phyloP scores from a whole-genome alignment of 2,888 invertebrate species.

The Allacma fusca region DNA sequence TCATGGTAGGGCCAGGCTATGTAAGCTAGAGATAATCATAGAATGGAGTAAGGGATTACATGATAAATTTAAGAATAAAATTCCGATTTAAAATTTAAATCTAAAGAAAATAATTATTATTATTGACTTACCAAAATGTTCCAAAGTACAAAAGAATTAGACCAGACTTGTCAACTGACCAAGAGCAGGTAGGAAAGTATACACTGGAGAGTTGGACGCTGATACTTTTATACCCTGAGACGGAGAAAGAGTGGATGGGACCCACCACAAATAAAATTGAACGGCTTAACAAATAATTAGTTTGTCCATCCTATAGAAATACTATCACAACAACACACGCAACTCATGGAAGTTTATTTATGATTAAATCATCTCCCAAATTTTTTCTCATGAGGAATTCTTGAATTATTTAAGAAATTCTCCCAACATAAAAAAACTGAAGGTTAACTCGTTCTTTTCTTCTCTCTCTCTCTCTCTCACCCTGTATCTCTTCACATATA shows the following conservation, averaged over 20 bases:
- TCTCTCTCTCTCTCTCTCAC: too few relatives aligned
- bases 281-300: not conserved
- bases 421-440: constrained; percentile 12
- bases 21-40: too few relatives aligned
- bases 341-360: not conserved
- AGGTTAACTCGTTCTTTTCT: constrained; percentile 23
- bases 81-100: not conserved
- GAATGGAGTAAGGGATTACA: not conserved
- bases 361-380: constrained; percentile 23
- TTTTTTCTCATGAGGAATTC: constrained; percentile 9
- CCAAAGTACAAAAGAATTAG: too few relatives aligned
- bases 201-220: not conserved
- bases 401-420: constrained; percentile 22
- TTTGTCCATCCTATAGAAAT: not conserved
- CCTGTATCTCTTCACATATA: too few relatives aligned
- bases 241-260: not conserved
- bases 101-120: too few relatives aligned
- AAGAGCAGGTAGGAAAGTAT: not conserved
- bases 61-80: not conserved
- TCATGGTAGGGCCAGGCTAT: not conserved
- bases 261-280: not conserved
- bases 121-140: too few relatives aligned
- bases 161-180: not conserved
- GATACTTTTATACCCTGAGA: not conserved
- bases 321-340: not conserved